Evolutionary conservation across 2,797 vertebrate genomes (phyloP).

Genomic region (Sebastes oblongus): DNA sequence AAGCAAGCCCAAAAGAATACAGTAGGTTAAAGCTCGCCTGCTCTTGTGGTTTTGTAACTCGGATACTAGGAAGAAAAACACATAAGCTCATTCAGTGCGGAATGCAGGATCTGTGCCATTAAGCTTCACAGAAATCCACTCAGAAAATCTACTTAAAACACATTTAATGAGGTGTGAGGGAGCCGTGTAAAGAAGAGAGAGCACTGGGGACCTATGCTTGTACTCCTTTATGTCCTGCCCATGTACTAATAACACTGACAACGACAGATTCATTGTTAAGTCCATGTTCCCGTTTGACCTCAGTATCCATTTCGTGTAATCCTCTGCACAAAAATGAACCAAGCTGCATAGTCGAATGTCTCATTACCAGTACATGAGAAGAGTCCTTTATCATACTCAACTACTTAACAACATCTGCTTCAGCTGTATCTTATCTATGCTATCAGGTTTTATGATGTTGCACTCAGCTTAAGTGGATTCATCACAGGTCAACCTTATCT

Average conservation of each 20-base stretch:
- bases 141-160: constrained; percentile 59
- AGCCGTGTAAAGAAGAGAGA: constrained; percentile 38
- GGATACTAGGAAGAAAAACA: constrained; percentile 17
- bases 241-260: constrained; percentile 34
- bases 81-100: constrained; percentile 18
- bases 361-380: background rate
- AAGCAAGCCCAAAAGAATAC: constrained; percentile 7
- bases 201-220: constrained; percentile 21
- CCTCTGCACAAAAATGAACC: constrained; percentile 5
- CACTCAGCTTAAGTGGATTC: constrained; percentile 30
- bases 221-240: constrained; percentile 44
- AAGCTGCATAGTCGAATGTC: background rate
- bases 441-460: constrained; percentile 38
- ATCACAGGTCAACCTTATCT: constrained; percentile 43
- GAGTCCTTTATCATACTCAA: constrained; percentile 18
- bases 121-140: constrained; percentile 50
- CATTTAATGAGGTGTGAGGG: constrained; percentile 63
- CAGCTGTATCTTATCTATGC: constrained; percentile 25
- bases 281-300: constrained; percentile 33
- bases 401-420: constrained; percentile 19
- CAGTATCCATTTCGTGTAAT: constrained; percentile 8
- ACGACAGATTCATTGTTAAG: constrained; percentile 18
- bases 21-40: background rate
- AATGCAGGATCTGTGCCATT: constrained; percentile 49
- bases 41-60: constrained; percentile 37